A percentile compares a stretch with the other conserved stretches of the same genome.
phyloP scores from a whole-genome alignment of 2,797 vertebrate genomes.

The Glyptemys insculpta region DNA sequence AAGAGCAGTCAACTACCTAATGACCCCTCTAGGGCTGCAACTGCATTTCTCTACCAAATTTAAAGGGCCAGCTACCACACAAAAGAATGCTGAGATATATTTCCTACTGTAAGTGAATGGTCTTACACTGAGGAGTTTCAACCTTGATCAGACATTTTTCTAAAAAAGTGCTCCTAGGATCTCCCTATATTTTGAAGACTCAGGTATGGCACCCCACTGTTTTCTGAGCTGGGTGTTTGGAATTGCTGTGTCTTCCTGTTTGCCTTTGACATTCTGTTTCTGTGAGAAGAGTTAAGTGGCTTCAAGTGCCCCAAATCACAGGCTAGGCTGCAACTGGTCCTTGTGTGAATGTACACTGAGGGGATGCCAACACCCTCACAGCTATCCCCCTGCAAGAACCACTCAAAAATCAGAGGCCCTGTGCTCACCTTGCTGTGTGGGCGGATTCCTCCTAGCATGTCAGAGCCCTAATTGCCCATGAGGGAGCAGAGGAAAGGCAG shows the following conservation, averaged over 20 bases:
- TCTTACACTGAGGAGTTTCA: not conserved
- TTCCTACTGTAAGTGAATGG: not conserved
- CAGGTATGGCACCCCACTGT: not conserved
- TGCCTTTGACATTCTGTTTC: not conserved
- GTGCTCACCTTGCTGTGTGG: not conserved
- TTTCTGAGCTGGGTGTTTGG: not conserved
- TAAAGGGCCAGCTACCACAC: not conserved
- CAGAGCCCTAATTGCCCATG: constrained; percentile 33
- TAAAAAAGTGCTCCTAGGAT: not conserved
- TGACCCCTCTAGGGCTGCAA: not conserved
- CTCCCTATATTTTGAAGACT: accelerated
- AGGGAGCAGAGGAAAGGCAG: constrained; percentile 6
- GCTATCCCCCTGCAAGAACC: not conserved
- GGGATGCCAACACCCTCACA: not conserved
- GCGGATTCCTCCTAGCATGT: constrained; percentile 1
- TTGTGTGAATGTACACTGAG: constrained; percentile 41
- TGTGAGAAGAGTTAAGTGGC: constrained; percentile 20
- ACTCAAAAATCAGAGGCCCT: constrained; percentile 16
- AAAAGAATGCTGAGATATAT: not conserved
- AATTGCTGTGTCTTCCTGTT: not conserved
- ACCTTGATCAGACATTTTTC: not conserved
- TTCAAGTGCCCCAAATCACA: constrained; percentile 39
- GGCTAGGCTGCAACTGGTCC: constrained; percentile 30
- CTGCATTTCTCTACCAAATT: not conserved
- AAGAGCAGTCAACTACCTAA: accelerated